Evolutionary conservation across 2,797 vertebrate genomes (phyloP), one percentile per base, ranked within the genome.

Genomic region (Alca torda): DNA sequence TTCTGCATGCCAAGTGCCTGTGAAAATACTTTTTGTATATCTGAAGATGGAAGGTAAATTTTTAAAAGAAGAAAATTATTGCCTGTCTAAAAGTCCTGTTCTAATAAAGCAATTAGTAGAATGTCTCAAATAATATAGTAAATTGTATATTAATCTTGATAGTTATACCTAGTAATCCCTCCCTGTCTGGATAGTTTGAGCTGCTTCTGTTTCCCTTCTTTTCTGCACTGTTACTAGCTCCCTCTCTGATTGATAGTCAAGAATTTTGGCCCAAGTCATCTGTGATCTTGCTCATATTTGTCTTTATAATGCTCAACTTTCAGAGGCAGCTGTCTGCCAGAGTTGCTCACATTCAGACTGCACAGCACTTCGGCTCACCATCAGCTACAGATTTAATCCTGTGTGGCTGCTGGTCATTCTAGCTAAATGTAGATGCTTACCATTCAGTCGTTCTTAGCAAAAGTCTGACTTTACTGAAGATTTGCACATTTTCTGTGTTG

Each of bases 351-450:
- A 25, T 20, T 69, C 41, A 39, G 23, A 57, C 41, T 84, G 50
- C 64, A n/a, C 61, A 70, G 31, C 24, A 10, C 43, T 84, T 84
- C 82, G 63, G 70, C 54, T 81, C 46, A 51, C 50, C 33, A 23
- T 23, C 46, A 81, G 43, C 39, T 82, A 39, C 7, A 69, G 59
- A 76, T 76, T 33, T 68, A 33, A 61, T 69, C 50, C 39, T 9
- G 3, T 28, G 43, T 2, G 19, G 12, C 19, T 74, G 30, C 13
- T 76, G 1, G 0, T 74, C 0, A 0, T 57, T 80, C 28, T 41
- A 61, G 25, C 16, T 69, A 79, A 64, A 51, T 23, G 6, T 10
- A 43, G 13, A 13, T 53, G 15, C 3, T 50, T 77, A 57, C 31
- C 23, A 13, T 28, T 75, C 33, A 39, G 30, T 31, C 87, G 13